Evolutionary conservation across 2,888 invertebrate species (phyloP), one percentile per base, ranked within the genome.

Genomic region (Xestia ashworthii): DNA sequence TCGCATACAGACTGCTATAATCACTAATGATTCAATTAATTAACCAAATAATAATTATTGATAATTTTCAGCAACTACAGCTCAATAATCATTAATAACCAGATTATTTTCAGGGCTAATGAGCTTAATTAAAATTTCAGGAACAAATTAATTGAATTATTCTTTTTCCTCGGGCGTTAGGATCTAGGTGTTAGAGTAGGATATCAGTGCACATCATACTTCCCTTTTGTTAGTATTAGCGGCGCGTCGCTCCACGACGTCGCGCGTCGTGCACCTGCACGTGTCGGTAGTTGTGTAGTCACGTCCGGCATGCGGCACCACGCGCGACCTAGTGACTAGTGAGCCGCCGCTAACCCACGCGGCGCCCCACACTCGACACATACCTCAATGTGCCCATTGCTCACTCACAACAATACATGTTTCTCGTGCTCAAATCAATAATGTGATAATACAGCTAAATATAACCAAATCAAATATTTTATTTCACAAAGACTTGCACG

Each of bases 91-190:
- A 83, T 87, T 91, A 90, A 91, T 94, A 91, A 93, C 89, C 82
- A 84, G 88, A 94, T 95, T 95, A 93, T 95, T 96, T 96, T 95
- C 96, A 96, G 96, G 92, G 92, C 91, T 95, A 95, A 95, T 87
- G 73, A 88, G 83, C 87, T 87, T 87, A 82, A 92, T 94, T 95
- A 91, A 94, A 93, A 93, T 96, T 96, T 95, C 96, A 96, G 96
- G 96, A 92, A 90, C 76, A 90, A 91, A 90, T 90, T 91, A 90
- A 92, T 91, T 86, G 88, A 89, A 88, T 89, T 87, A 90, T 92
- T 93, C 68, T 83, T 91, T 90, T 92, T 94, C 94, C 93, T 93
- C 94, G 94, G 91, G 93, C 90, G 89, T 88, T 94, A 94, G 93
- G 91, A 88, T 77, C 83, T 82, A 85, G 83, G 83, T 66, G 64